phyloP scores from a whole-genome alignment of 2,113 vertebrate species.

The Fregata magnificens region DNA sequence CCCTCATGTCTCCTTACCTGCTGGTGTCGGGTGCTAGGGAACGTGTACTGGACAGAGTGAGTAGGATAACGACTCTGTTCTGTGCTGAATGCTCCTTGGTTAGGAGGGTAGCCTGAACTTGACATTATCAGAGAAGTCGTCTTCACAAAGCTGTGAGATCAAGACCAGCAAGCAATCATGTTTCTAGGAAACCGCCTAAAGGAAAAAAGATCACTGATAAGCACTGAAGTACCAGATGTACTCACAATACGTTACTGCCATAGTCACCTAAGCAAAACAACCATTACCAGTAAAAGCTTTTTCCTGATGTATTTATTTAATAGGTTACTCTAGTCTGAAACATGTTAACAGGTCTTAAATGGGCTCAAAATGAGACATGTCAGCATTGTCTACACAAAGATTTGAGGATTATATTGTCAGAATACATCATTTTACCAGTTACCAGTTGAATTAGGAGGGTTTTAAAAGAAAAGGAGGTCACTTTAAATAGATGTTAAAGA shows the following conservation, averaged over 20 bases:
- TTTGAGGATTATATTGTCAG: conserved; percentile 1
- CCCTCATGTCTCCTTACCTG: conserved; percentile 77
- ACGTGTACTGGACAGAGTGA: conserved; percentile 94
- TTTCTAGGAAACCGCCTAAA: conserved; percentile 86
- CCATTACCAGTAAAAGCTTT: conserved; percentile 66
- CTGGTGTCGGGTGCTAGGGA: conserved; percentile 86
- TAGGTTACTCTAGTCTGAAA: conserved; percentile 47
- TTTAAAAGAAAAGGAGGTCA: conserved; percentile 31
- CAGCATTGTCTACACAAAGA: conserved; percentile 48
- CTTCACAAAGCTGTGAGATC: conserved; percentile 79
- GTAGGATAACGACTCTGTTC: conserved; percentile 92
- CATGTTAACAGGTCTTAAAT: conserved; percentile 47
- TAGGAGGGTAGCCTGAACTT: conserved; percentile 95
- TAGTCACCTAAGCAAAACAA: conserved; percentile 65
- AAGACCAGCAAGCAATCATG: conserved; percentile 81
- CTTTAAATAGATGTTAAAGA: neutral
- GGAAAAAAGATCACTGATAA: conserved; percentile 66
- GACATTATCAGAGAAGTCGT: conserved; percentile 88
- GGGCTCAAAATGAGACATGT: conserved; percentile 34
- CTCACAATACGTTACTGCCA: conserved; percentile 67
- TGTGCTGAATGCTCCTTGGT: conserved; percentile 95
- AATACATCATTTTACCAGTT: conserved; percentile 14
- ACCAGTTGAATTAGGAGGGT: neutral
- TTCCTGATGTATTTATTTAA: conserved; percentile 68
- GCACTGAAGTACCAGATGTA: conserved; percentile 55